A percentile compares a stretch with the other conserved stretches of the same genome.
Conservation (phyloP, 2,797 vertebrate species). For the Lerista edwardsae region DNA sequence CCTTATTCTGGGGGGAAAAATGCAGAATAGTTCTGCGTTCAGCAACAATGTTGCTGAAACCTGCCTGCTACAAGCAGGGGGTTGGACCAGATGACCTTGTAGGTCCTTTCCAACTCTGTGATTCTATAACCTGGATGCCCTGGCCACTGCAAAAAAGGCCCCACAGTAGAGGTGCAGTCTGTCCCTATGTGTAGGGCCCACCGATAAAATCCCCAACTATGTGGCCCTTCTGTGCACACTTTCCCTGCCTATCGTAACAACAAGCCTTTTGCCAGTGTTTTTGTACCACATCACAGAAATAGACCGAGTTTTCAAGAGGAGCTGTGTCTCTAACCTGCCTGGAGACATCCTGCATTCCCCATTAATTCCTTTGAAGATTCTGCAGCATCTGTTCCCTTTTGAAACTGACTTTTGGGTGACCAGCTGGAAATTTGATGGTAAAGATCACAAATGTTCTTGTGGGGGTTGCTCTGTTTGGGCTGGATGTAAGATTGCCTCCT, state of each 20-base stretch:
- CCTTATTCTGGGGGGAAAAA: background rate
- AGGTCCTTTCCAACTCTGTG: no score
- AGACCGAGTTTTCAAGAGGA: background rate
- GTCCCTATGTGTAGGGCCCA: background rate
- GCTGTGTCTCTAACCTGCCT: background rate
- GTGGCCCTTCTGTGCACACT: background rate
- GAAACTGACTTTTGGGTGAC: background rate
- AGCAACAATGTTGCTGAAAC: background rate
- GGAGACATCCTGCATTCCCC: background rate
- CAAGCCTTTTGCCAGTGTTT: background rate
- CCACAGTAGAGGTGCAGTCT: background rate
- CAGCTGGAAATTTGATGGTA: background rate
- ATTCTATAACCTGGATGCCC: background rate
- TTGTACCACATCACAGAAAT: background rate
- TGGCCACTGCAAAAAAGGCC: background rate
- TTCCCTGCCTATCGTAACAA: background rate
- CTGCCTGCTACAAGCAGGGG: no score
- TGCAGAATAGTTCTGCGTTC: no score
- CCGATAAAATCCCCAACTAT: background rate
- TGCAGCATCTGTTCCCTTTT: background rate
- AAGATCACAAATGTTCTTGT: no score
- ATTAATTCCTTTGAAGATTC: background rate
- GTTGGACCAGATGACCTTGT: no score
- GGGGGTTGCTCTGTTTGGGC: no score
- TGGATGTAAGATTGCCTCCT: no score